phyloP scores from a whole-genome alignment of 2,113 vertebrate species.

The Actenoides hombroni region DNA sequence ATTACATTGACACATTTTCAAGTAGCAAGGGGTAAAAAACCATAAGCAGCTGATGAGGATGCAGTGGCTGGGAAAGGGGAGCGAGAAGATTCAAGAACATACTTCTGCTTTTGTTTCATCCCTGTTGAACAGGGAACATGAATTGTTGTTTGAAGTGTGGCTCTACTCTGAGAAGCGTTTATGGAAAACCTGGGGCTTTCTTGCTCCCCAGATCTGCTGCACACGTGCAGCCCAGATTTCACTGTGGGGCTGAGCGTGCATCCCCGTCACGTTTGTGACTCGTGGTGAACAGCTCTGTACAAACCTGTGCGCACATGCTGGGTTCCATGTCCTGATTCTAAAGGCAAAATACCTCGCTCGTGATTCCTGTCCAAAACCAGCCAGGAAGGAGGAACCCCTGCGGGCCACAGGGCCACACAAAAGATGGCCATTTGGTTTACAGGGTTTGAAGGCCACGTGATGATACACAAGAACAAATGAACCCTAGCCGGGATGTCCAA shows the following conservation, averaged over 20 bases:
- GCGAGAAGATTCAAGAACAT: not conserved
- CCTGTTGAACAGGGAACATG: not conserved
- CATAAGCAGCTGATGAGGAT: not conserved
- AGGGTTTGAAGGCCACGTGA: not conserved
- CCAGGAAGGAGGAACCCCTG: not conserved
- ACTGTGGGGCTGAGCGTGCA: not conserved
- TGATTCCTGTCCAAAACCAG: not conserved
- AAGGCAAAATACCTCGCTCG: not conserved
- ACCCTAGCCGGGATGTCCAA: not conserved
- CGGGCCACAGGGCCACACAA: not conserved
- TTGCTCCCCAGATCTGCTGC: not conserved
- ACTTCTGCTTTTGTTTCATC: not conserved
- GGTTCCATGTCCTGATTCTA: not conserved
- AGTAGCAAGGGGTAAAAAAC: not conserved
- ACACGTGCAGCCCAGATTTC: not conserved
- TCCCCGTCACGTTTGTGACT: not conserved
- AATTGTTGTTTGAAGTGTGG: not conserved
- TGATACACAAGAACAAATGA: not conserved
- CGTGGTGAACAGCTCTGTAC: not conserved
- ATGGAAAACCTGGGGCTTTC: not conserved
- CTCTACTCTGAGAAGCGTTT: not conserved
- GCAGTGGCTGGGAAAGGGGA: not conserved
- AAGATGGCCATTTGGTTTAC: not conserved
- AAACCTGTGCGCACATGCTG: not conserved
- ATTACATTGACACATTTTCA: not conserved